Base-by-base conservation (phyloP, 2,888 invertebrate species). In the Ichneumoninae sp. region DNA sequence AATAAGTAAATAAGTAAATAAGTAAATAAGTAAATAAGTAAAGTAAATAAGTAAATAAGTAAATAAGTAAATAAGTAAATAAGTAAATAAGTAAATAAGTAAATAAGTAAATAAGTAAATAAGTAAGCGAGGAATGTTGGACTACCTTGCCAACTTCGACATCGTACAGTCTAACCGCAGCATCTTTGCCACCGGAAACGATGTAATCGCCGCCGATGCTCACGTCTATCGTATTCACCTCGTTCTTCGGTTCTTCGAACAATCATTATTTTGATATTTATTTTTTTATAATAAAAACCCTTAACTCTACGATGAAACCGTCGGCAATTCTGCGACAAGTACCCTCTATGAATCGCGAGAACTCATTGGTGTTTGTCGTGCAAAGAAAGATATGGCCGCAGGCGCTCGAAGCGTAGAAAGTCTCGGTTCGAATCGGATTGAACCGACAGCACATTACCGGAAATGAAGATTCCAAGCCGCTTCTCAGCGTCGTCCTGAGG, bases 181-280 rank as follows among this genome's bases (percentile, higher is more conserved):
- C 91, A 85, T 94, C 94, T 84, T 93, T 94, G 10, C 94, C 94
- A 78, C 89, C 94, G 6, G 92, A 91, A 30, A 90, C 91, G 26
- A 94, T 78, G 47, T 86, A 82, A 7, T 89, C 88, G 1, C 91
- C 92, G 6, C 82, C 75, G 19, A 86, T 16, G 78, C 90, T 91
- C 3, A 93, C 85, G 80, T 94, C 94, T 5, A 94, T 86, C 3
- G 92, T 81, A 85, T 93, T 93, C 6, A 94, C 90, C 86, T 94
- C 93, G 80, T 94, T 94, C 26, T 88, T 86, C 16, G 89, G 83
- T 84, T 94, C 94, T 94, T 86, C 16, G 87, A 65, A 74, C 47
- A 71, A 70, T 47, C 65, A 33, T 60, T 16, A 26, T n/a, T n/a
- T 60, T 69, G n/a, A 72, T 10, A 40, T 40, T 50, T 1, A 70